Conservation (phyloP, 2,113 vertebrate species). For the Sterna hirundo region DNA sequence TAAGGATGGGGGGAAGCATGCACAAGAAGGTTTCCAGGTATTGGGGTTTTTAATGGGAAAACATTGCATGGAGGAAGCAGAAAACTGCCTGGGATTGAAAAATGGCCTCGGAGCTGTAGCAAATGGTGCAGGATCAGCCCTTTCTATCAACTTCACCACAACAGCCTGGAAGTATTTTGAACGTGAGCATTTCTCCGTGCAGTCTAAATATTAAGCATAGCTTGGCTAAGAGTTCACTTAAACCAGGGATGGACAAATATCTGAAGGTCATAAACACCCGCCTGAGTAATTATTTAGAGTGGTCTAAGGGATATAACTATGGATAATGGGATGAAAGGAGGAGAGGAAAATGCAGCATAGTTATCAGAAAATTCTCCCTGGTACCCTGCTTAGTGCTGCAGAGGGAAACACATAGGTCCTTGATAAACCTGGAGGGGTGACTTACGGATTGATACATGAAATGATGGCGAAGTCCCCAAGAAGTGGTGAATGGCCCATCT, state of each 20-base stretch:
- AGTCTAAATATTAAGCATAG: not conserved
- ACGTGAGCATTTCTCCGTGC: not conserved
- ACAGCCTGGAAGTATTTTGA: not conserved
- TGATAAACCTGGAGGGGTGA: constrained; percentile 13
- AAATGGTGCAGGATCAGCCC: not conserved
- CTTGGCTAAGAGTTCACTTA: not conserved
- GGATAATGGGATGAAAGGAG: constrained; percentile 45
- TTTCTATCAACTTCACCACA: not conserved
- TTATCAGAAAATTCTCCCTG: constrained; percentile 8
- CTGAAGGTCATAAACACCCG: constrained; percentile 39
- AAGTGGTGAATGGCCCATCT: not conserved
- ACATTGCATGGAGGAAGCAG: not conserved
- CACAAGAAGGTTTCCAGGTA: not conserved
- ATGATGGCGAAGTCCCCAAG: constrained; percentile 2
- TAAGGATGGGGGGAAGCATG: not conserved
- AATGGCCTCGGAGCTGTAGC: not conserved
- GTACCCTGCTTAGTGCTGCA: not conserved
- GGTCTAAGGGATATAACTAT: not conserved
- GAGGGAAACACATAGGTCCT: not conserved
- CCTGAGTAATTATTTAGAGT: constrained; percentile 61
- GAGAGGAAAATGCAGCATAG: not conserved
- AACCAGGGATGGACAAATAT: constrained; percentile 15
- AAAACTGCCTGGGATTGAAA: not conserved
- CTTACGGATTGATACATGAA: constrained; percentile 21
- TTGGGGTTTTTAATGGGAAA: not conserved